Evolutionary conservation across 2,113 vertebrate species (phyloP), one percentile per base, ranked within the genome.

Genomic region (Rostratula benghalensis): DNA sequence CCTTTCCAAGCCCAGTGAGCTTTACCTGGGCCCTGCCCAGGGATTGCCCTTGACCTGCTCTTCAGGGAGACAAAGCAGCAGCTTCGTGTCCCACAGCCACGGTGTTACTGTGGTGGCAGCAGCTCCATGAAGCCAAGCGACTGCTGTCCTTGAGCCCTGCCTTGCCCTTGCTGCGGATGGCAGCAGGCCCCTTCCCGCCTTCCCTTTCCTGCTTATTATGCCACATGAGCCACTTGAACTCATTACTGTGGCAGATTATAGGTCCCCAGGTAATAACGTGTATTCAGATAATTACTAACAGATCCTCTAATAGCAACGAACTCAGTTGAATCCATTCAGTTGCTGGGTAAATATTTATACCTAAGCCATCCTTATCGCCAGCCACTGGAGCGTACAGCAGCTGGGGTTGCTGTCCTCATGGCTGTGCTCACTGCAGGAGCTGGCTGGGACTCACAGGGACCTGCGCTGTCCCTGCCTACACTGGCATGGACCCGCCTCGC

Each of bases 241-340:
- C 98, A 97, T 98, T 97, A 98, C 93, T 31, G 90, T 71, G 87
- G 97, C 91, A 39, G 97, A 97, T 97, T 93, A 97, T 63, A 89
- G 96, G 97, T 97, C 98, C 96, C 97, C 91, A 89, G 97, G 97
- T 97, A 96, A 95, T 94, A 93, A 91, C 35, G 65, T 39, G 51
- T 87, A 95, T 95, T 97, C 41, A 83, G 95, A 93, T 98, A 97
- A 98, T 98, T 97, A 97, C 97, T 77, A 95, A 83, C 97, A 95
- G 95, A 94, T 96, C 73, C 94, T 96, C 93, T 97, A 97, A 97
- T 96, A 96, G 96, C 96, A 95, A 91, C 50, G 91, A 96, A 96
- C 94, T 97, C 95, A 21, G 73, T 64, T 93, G 97, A 97, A 96
- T 95, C 93, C 93, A 76, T 94, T 96, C 97, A 96, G 91, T 96